These are phyloP conservation scores for Eupithecia tripunctaria DNA, from an alignment of 2,888 invertebrate genomes.

Conservation along the genomic window DNA sequence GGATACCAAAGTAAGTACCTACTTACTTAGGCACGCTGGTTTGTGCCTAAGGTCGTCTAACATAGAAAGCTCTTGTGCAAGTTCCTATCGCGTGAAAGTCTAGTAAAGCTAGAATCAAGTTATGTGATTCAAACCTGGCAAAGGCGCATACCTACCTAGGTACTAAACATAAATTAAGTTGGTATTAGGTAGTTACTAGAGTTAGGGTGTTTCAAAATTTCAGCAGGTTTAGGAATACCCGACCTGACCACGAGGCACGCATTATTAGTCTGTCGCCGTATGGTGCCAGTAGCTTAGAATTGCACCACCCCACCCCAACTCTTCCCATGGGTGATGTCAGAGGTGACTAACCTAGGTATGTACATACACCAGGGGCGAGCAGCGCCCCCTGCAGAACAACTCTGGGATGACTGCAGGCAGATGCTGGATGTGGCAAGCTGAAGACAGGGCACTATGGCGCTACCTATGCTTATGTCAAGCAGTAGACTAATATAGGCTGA, in stretches of 20 bases:
- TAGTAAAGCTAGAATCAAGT: constrained; percentile 23
- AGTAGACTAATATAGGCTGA: no score
- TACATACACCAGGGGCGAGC: no score
- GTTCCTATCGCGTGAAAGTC: constrained; percentile 28
- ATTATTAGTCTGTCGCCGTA: no score
- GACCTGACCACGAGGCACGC: neutral
- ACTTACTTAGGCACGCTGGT: neutral
- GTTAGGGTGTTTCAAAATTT: neutral
- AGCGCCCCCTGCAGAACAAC: no score
- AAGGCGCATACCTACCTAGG: neutral
- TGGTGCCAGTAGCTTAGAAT: no score
- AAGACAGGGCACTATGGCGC: no score
- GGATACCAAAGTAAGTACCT: neutral
- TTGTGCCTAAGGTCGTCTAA: neutral
- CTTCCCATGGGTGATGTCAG: no score
- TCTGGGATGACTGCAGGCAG: no score
- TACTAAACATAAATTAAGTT: neutral
- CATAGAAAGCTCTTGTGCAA: constrained; percentile 33
- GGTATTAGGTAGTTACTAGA: neutral
- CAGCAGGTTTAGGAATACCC: neutral
- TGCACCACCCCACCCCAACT: no score
- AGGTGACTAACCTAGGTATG: no score
- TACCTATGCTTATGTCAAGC: no score
- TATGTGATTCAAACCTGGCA: constrained; percentile 15
- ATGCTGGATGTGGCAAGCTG: no score